Evolutionary conservation across 1,140 invertebrate species (phyloP).

Genomic region (Papilio machaon): DNA sequence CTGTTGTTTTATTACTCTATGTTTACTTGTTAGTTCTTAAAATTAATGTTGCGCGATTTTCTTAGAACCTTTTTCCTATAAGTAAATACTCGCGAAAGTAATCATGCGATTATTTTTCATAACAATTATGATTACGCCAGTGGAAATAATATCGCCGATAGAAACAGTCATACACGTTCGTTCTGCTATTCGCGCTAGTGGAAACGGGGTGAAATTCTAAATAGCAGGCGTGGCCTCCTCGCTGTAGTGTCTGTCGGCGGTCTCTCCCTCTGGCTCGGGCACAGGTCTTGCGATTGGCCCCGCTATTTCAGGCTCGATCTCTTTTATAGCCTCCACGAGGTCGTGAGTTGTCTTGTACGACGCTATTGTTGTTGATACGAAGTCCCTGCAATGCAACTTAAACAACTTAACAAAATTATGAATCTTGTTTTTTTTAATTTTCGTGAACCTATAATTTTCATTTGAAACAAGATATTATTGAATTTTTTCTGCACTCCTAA

Average conservation of each 20-base stretch:
- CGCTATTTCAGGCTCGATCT: slow-evolving; percentile 24
- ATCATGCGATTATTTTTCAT: too few relatives aligned
- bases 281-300: not conserved
- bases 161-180: too few relatives aligned
- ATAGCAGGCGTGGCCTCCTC: not conserved
- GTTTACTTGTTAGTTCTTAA: not conserved
- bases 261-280: not conserved
- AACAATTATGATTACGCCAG: too few relatives aligned
- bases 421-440: too few relatives aligned
- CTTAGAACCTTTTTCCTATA: too few relatives aligned
- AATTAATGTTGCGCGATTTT: not conserved
- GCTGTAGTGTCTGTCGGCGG: slow-evolving; percentile 23
- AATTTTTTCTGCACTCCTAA: not conserved
- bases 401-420: too few relatives aligned
- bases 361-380: slow-evolving; percentile 67
- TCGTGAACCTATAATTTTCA: too few relatives aligned
- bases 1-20: slow-evolving; percentile 44
- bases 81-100: too few relatives aligned
- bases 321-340: slow-evolving; percentile 63
- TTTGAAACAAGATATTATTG: too few relatives aligned
- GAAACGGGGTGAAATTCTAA: not conserved
- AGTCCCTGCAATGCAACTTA: slow-evolving; percentile 59
- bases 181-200: not conserved
- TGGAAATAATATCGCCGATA: too few relatives aligned
- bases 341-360: slow-evolving; percentile 69